Conservation (phyloP, 2,888 invertebrate species). For the Clitarchus hookeri region DNA sequence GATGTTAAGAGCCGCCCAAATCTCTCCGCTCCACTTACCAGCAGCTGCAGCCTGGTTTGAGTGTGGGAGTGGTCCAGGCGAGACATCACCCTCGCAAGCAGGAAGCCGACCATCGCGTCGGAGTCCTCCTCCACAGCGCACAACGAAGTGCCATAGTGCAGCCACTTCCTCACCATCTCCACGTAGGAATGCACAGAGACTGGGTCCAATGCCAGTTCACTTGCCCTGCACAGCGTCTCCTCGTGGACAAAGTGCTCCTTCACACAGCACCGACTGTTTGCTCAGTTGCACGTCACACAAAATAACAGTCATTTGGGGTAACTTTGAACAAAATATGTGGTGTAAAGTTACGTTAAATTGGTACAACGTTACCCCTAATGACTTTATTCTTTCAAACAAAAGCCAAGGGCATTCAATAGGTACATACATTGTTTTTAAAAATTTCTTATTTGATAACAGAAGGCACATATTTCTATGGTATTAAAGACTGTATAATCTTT, state of each 20-base stretch:
- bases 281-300: too few relatives aligned
- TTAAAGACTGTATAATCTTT: too few relatives aligned
- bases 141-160: conserved; percentile 32
- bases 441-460: too few relatives aligned
- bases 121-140: conserved; percentile 33
- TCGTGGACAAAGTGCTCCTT: conserved; percentile 35
- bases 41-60: conserved; percentile 32
- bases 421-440: too few relatives aligned
- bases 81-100: conserved; percentile 28
- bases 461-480: too few relatives aligned
- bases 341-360: too few relatives aligned
- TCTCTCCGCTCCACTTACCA: conserved; percentile 16
- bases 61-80: conserved; percentile 33
- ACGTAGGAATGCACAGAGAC: conserved; percentile 29
- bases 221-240: conserved; percentile 34
- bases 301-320: too few relatives aligned
- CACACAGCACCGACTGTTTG: neutral
- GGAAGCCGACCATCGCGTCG: conserved; percentile 31
- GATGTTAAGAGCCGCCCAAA: too few relatives aligned
- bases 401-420: too few relatives aligned
- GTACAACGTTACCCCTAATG: too few relatives aligned
- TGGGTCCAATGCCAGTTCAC: conserved; percentile 28
- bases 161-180: conserved; percentile 30
- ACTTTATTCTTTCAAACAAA: too few relatives aligned
- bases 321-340: too few relatives aligned